These are phyloP conservation scores for Brachypalpus laphriformis DNA, from an alignment of 2,888 invertebrate species.

Conservation along the genomic window DNA sequence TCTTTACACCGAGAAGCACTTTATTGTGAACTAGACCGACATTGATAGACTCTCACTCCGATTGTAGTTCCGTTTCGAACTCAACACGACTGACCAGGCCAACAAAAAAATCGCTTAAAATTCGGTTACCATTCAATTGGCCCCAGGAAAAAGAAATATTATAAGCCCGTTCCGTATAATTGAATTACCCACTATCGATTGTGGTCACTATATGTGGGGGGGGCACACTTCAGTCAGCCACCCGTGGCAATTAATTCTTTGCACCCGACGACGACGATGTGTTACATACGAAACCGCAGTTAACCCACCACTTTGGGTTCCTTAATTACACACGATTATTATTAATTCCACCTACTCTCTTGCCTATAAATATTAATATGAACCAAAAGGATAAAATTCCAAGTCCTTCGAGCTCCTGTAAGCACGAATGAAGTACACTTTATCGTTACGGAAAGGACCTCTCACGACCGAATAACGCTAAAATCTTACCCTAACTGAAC, in stretches of 20 bases:
- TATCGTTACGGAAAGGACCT: conserved; percentile 1
- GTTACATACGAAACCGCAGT: conserved; percentile 40
- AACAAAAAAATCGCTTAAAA: not conserved
- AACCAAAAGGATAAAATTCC: not conserved
- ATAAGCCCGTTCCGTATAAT: conserved; percentile 41
- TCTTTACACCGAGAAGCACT: not conserved
- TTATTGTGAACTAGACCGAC: conserved; percentile 3
- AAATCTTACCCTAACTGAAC: conserved; percentile 62
- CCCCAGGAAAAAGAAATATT: too few relatives aligned
- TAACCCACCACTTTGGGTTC: conserved; percentile 28
- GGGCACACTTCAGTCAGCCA: not conserved
- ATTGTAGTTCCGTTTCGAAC: not conserved
- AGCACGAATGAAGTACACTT: not conserved
- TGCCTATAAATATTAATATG: not conserved
- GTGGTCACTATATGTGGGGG: conserved; percentile 13
- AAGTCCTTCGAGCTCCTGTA: conserved; percentile 32
- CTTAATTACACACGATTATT: conserved; percentile 50
- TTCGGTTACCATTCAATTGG: not conserved
- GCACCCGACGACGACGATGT: conserved; percentile 15
- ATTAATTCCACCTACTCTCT: conserved; percentile 14
- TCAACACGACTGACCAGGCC: not conserved
- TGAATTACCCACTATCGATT: conserved; percentile 68
- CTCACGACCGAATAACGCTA: conserved; percentile 52
- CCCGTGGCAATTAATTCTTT: conserved; percentile 31
- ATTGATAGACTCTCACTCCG: not conserved